Evolutionary conservation across 2,797 vertebrate species (phyloP).

Genomic region (Lycodopsis pacificus): DNA sequence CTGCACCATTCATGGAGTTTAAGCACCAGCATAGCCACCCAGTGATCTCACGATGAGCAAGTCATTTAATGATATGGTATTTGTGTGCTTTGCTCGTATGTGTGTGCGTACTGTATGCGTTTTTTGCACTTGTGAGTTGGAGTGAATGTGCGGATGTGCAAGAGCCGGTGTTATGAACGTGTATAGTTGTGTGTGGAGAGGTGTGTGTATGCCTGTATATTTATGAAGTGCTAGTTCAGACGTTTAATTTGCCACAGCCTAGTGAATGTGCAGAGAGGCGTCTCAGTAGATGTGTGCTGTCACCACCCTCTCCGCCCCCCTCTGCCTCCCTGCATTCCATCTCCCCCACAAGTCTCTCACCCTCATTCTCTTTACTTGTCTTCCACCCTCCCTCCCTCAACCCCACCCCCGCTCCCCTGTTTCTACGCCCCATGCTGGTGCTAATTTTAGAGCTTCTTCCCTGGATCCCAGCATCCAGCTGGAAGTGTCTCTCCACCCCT

Average conservation of each 20-base stretch:
- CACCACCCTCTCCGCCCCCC: slow-evolving; percentile 64
- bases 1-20: slow-evolving; percentile 66
- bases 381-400: slow-evolving; percentile 24
- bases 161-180: slow-evolving; percentile 60
- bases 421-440: slow-evolving; percentile 70
- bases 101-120: slow-evolving; percentile 11
- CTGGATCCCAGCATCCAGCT: slow-evolving; percentile 74
- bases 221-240: slow-evolving; percentile 78
- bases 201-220: slow-evolving; percentile 57
- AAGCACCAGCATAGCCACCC: slow-evolving; percentile 58
- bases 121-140: slow-evolving; percentile 18
- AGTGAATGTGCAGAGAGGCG: slow-evolving; percentile 76
- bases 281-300: slow-evolving; percentile 74
- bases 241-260: slow-evolving; percentile 81
- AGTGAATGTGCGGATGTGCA: slow-evolving; percentile 52
- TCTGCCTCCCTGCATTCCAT: slow-evolving; percentile 57
- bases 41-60: slow-evolving; percentile 68
- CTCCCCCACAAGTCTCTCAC: slow-evolving; percentile 52
- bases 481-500: slow-evolving; percentile 73
- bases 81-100: slow-evolving; percentile 27
- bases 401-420: slow-evolving; percentile 32
- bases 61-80: slow-evolving; percentile 62
- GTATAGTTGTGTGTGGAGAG: slow-evolving; percentile 69
- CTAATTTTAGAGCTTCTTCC: slow-evolving; percentile 79
- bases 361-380: slow-evolving; percentile 46